Conservation (phyloP, 2,113 vertebrate genomes). For the Channa maculata region DNA sequence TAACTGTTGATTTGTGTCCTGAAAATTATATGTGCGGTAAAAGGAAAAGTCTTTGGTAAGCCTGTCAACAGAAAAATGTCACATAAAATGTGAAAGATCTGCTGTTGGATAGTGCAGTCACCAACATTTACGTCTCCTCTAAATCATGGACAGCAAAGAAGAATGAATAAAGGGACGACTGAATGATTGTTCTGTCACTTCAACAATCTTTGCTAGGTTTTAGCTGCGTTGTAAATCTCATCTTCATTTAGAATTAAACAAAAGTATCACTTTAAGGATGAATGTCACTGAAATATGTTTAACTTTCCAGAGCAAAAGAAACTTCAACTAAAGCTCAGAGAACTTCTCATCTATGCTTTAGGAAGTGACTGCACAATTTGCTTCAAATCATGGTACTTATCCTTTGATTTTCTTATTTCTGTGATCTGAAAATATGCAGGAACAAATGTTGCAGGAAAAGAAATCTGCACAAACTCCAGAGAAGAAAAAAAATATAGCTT, state of each 20-base stretch:
- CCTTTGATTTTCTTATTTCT: background rate
- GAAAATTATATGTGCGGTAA: background rate
- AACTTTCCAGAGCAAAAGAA: background rate
- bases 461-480: background rate
- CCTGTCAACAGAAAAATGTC: constrained; percentile 20
- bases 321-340: constrained; percentile 1
- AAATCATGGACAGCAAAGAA: constrained; percentile 13
- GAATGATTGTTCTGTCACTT: constrained; percentile 13
- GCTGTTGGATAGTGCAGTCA: constrained; percentile 5
- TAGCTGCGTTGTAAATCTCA: background rate
- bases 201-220: constrained; percentile 30
- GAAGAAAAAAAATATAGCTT: background rate
- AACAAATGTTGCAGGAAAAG: background rate
- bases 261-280: constrained; percentile 14
- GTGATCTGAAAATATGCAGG: background rate
- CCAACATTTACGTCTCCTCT: constrained; percentile 11
- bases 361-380: background rate
- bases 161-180: constrained; percentile 10
- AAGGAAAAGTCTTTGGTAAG: constrained; percentile 29
- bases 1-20: background rate
- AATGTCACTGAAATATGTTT: background rate
- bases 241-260: constrained; percentile 8
- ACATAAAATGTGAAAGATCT: constrained; percentile 49
- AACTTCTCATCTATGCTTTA: background rate
- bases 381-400: background rate